Evolutionary conservation across 2,113 vertebrate genomes (phyloP).

Genomic region (Urocolius indicus): DNA sequence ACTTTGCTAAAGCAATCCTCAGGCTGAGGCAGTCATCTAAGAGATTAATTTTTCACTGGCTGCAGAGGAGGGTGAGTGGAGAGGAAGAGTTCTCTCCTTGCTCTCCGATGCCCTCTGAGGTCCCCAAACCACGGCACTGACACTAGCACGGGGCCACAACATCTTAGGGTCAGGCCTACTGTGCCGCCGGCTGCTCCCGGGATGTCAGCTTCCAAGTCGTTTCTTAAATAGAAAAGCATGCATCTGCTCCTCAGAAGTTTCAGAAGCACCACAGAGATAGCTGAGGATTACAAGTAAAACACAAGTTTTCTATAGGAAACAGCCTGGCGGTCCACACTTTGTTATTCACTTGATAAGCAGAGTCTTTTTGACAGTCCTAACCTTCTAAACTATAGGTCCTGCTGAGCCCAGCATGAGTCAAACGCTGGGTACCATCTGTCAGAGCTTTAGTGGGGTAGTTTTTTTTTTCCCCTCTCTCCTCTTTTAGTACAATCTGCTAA

Average conservation of each 20-base stretch:
- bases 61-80: not conserved
- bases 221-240: conserved; percentile 51
- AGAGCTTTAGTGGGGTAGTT: conserved; percentile 84
- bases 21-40: not conserved
- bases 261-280: conserved; percentile 56
- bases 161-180: conserved; percentile 46
- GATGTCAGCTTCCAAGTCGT: conserved; percentile 42
- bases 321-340: conserved; percentile 89
- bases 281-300: conserved; percentile 78
- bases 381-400: conserved; percentile 95
- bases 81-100: conserved; percentile 2
- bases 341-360: conserved; percentile 95
- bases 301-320: conserved; percentile 90
- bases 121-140: not conserved
- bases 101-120: conserved; percentile 43
- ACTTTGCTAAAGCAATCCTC: not conserved
- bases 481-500: conserved; percentile 74
- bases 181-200: conserved; percentile 41
- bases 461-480: conserved; percentile 10
- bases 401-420: conserved; percentile 95
- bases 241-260: conserved; percentile 63
- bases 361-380: conserved; percentile 98
- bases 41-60: conserved; percentile 5
- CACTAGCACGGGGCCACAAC: conserved; percentile 22
- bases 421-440: conserved; percentile 97